These are phyloP conservation scores for Pterois miles DNA, from an alignment of 2,797 vertebrate genomes.

Conservation along the genomic window DNA sequence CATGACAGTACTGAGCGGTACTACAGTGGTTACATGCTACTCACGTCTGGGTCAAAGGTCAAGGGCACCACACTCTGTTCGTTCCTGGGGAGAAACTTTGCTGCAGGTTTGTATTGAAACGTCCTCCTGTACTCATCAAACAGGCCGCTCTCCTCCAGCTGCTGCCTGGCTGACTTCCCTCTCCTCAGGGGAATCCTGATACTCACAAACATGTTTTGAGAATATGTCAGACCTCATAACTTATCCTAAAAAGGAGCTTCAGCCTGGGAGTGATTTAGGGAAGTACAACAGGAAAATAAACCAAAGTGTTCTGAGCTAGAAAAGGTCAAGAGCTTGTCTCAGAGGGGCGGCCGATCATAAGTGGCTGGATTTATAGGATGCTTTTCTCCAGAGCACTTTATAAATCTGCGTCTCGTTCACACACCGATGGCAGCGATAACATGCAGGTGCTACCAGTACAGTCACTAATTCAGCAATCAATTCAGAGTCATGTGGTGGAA, in stretches of 20 bases:
- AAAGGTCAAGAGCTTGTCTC: neutral
- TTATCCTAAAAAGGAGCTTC: constrained; percentile 39
- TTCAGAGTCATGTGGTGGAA: neutral
- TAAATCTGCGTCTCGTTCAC: neutral
- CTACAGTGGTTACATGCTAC: neutral
- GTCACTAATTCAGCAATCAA: neutral
- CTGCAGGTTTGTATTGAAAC: constrained; percentile 30
- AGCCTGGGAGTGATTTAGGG: neutral
- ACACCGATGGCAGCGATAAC: neutral
- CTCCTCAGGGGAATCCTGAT: constrained; percentile 51
- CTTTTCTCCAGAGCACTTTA: neutral
- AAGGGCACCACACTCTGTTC: constrained; percentile 30
- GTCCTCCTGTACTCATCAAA: constrained; percentile 33
- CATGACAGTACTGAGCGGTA: neutral
- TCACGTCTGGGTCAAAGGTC: constrained; percentile 51
- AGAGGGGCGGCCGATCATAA: neutral
- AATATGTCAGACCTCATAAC: constrained; percentile 12
- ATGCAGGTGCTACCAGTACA: neutral
- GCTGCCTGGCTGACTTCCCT: constrained; percentile 43
- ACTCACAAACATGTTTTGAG: constrained; percentile 3
- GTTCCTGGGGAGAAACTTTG: constrained; percentile 13
- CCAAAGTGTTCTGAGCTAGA: neutral
- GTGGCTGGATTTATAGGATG: neutral
- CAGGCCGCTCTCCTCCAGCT: constrained; percentile 46
- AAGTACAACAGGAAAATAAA: neutral